Evolutionary conservation across 2,113 vertebrate genomes (phyloP), one percentile per base, ranked within the genome.

Genomic region (Puffinus mauretanicus): DNA sequence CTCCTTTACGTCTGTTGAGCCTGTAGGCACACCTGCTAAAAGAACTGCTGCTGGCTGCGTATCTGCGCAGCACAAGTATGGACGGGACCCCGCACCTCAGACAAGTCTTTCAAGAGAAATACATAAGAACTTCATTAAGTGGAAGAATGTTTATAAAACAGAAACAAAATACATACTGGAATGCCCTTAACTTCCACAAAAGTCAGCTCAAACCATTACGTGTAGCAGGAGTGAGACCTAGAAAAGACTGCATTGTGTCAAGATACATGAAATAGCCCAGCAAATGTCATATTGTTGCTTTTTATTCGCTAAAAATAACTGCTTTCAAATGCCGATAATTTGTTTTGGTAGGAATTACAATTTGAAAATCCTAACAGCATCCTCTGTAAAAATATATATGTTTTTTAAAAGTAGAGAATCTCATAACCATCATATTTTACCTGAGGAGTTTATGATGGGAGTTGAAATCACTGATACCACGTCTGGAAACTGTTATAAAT

Each of bases 21-120:
- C 40, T 67, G 32, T 7, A 67, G 49, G 30, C 29, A 52, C 46
- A 36, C 14, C 26, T n/a, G 12, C 32, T 42, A 36, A 21, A 51
- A 77, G 47, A 46, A 86, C 2, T 12, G 6, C 20, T 49, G 27
- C 18, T 58, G 44, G 65, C 4, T 67, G 44, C 13, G 0, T n/a
- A 67, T 27, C 26, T 54, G 47, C 2, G 1, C 0, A 9, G 34
- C 57, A 58, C 19, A 26, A 26, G 26, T 30, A 54, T 8, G 30
- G 57, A 70, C 8, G 11, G 26, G 20, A 83, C 5, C 26, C 22
- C 0, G 0, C 22, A 19, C n/a, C 52, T 70, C 19, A 62, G 13
- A 8, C 11, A 44, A 64, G 32, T 27, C 51, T 73, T 79, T 29
- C 16, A 64, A 60, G 19, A 79, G 61, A 58, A 69, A 58, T 22